Base-by-base conservation (phyloP, 2,113 vertebrate species). In the Sylvicapra grimmia region DNA sequence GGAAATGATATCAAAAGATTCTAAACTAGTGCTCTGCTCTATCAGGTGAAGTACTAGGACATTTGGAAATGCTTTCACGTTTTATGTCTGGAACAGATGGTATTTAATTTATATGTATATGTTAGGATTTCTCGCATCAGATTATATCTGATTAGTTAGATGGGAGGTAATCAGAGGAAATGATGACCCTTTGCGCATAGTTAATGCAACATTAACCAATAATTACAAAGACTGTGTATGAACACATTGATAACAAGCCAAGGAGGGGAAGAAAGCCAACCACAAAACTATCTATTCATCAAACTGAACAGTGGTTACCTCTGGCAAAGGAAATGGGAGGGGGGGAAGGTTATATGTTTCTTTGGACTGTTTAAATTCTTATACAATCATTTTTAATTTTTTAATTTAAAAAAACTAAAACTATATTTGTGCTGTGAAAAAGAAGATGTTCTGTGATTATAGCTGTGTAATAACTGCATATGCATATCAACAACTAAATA, bases 131-230 rank as follows among this genome's bases (percentile, higher is more conserved):
- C 61, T 96, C 36, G 90, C 53, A 84, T 36, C 21, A 65, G 87
- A 92, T 56, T 87, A 56, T 82, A 93, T 84, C 63, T 97, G 65
- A 75, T 96, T 97, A 59, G 25, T 94, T 97, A 80, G 11, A 92
- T 96, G 47, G 36, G 51, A 96, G 65, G 80, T 90, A 65, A 79
- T 82, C 88, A 91, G 47, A 94, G 79, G 58, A 96, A 90, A 88
- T 23, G n/a, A 90, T 72, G 90, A 86, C 54, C 89, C 75, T 77
- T 31, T 49, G 31, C 23, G 47, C 61, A 93, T 29, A 91, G 80
- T 96, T 86, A 96, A 94, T 84, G 89, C 58, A 89, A 94, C n/a
- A 86, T 65, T 96, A 97, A 92, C 83, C 89, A 75, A 75, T 79
- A 86, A 94, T 86, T 89, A 95, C 31, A 10, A 93, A 90, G 63